Evolutionary conservation across 1,140 invertebrate species (phyloP).

Genomic region (Trachelipus rathkii): DNA sequence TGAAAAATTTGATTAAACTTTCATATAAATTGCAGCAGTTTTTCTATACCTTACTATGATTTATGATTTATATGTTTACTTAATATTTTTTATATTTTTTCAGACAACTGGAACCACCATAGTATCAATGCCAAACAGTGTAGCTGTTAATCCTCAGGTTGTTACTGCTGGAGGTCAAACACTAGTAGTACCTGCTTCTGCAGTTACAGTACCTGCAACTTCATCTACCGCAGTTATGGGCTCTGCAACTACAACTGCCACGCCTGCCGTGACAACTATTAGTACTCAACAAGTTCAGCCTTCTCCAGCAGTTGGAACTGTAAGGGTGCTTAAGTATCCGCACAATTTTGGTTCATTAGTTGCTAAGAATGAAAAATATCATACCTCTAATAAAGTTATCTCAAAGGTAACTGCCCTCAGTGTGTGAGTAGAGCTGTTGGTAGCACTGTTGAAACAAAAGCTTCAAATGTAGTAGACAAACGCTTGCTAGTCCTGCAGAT

Average conservation of each 20-base stretch:
- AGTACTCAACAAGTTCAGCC: background rate
- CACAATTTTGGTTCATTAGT: no score
- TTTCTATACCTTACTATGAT: no score
- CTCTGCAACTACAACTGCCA: background rate
- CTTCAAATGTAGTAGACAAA: no score
- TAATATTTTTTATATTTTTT: background rate
- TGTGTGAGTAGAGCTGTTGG: no score
- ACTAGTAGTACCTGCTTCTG: background rate
- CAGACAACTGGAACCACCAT: slow-evolving; percentile 10
- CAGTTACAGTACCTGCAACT: background rate
- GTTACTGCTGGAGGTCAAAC: background rate
- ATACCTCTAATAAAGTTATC: no score
- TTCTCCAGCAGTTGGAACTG: background rate
- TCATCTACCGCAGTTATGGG: background rate
- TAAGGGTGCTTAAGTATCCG: background rate
- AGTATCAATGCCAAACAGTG: background rate
- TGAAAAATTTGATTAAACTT: no score
- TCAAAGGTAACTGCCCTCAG: no score
- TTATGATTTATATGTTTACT: no score
- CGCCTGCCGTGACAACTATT: background rate
- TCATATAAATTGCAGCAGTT: no score
- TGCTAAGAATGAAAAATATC: no score
- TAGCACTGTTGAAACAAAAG: no score
- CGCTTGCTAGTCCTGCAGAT: no score
- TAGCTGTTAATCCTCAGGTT: background rate